Evolutionary conservation across 2,888 invertebrate genomes (phyloP).

Genomic region (Adelphocoris suturalis): DNA sequence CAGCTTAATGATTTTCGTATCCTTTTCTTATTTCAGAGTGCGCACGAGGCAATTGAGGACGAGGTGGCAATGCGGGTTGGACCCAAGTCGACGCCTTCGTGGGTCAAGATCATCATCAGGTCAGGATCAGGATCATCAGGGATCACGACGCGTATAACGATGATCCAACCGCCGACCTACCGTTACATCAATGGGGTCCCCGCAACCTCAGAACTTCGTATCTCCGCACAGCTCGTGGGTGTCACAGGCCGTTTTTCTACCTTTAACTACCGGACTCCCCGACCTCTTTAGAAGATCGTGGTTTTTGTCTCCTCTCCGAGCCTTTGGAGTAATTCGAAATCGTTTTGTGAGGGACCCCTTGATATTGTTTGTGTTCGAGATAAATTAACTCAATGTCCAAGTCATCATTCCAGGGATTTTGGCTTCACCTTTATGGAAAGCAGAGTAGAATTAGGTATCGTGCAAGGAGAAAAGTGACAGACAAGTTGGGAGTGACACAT

Average conservation of each 20-base stretch:
- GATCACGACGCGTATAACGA: background rate
- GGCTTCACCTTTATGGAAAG: too few relatives aligned
- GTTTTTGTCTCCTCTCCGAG: background rate
- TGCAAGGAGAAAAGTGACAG: too few relatives aligned
- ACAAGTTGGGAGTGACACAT: too few relatives aligned
- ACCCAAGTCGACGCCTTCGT: background rate
- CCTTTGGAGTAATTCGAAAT: background rate
- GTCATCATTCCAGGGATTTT: too few relatives aligned
- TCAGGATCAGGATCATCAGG: too few relatives aligned
- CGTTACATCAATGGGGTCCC: conserved; percentile 31
- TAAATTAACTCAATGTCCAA: too few relatives aligned
- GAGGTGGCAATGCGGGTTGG: background rate
- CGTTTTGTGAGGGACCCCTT: background rate
- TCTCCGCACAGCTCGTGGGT: conserved; percentile 3
- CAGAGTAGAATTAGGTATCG: too few relatives aligned
- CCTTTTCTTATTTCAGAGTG: background rate
- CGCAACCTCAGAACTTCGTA: conserved; percentile 6
- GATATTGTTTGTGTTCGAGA: too few relatives aligned
- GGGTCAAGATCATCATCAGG: conserved; percentile 35
- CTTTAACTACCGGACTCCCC: background rate
- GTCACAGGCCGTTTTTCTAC: background rate
- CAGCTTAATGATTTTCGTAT: background rate
- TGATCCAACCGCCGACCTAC: conserved; percentile 35
- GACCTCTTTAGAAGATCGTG: background rate
- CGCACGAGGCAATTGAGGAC: background rate